These are phyloP conservation scores for Strix aluco DNA, from an alignment of 2,113 vertebrate species.

Conservation along the genomic window DNA sequence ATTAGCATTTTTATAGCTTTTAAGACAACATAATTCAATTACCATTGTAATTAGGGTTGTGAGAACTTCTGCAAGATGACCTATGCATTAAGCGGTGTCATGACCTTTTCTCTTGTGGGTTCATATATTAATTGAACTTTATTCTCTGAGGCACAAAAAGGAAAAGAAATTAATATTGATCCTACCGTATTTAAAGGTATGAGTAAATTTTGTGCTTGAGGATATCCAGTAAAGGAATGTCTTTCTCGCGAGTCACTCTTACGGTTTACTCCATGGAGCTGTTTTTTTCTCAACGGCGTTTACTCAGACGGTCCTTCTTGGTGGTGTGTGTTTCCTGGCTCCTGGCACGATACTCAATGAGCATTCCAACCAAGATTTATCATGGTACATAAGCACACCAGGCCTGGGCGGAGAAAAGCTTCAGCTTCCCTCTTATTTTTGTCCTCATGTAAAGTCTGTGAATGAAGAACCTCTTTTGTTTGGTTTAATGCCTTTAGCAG, in stretches of 20 bases:
- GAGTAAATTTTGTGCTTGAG: slow-evolving; percentile 82
- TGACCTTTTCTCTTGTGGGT: slow-evolving; percentile 68
- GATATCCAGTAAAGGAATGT: slow-evolving; percentile 79
- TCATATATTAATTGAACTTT: slow-evolving; percentile 71
- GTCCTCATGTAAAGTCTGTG: slow-evolving; percentile 74
- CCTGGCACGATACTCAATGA: slow-evolving; percentile 78
- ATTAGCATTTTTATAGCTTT: slow-evolving; percentile 66
- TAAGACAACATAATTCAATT: slow-evolving; percentile 65
- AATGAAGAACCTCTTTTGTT: slow-evolving; percentile 79
- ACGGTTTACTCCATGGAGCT: slow-evolving; percentile 73
- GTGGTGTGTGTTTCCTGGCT: slow-evolving; percentile 78
- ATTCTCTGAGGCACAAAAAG: slow-evolving; percentile 70
- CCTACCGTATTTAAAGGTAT: slow-evolving; percentile 91
- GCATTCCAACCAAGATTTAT: slow-evolving; percentile 89
- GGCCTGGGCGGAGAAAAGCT: slow-evolving; percentile 71
- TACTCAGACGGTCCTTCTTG: slow-evolving; percentile 82
- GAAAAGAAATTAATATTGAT: slow-evolving; percentile 78
- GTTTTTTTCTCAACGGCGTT: slow-evolving; percentile 70
- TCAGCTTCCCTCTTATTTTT: slow-evolving; percentile 66
- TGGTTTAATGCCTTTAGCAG: slow-evolving; percentile 82
- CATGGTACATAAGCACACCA: slow-evolving; percentile 85
- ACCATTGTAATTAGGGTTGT: slow-evolving; percentile 67
- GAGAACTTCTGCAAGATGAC: slow-evolving; percentile 69
- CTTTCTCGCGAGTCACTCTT: slow-evolving; percentile 57
- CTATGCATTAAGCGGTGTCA: slow-evolving; percentile 65